Conservation (phyloP, 92 coral and sea anemone genomes). For the Phenganax stokvisi region DNA sequence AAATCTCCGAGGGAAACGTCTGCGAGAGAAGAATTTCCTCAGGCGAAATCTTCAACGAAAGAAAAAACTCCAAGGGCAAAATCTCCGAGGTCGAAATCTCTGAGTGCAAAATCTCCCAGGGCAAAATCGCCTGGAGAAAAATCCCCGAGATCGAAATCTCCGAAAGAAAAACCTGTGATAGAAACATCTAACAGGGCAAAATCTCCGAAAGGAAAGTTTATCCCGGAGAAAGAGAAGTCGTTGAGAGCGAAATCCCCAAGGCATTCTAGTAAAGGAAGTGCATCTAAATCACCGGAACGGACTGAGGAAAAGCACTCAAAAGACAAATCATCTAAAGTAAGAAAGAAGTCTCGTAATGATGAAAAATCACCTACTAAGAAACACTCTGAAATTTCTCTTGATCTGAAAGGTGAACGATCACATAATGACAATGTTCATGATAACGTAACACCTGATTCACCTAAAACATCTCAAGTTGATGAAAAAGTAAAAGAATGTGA, state of each 20-base stretch:
- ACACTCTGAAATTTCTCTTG: not conserved
- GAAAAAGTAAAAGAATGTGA: not conserved
- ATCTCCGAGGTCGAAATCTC: conserved; percentile 25
- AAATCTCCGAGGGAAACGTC: too few species aligned
- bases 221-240: not conserved
- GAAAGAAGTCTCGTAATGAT: not conserved
- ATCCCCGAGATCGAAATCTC: conserved; percentile 2
- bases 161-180: not conserved
- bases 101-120: conserved; percentile 2
- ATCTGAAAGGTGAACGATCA: not conserved
- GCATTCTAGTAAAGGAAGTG: not conserved
- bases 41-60: conserved; percentile 9
- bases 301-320: not conserved
- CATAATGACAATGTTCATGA: not conserved
- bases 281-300: not conserved
- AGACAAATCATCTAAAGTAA: not conserved
- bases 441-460: not conserved
- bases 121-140: not conserved
- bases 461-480: not conserved
- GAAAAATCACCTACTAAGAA: not conserved
- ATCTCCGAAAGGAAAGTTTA: not conserved
- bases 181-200: not conserved
- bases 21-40: not conserved
- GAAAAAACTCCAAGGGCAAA: not conserved
- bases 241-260: not conserved